Evolutionary conservation across 64 coral and sea anemone species (phyloP).

Genomic region (Montipora cactus): DNA sequence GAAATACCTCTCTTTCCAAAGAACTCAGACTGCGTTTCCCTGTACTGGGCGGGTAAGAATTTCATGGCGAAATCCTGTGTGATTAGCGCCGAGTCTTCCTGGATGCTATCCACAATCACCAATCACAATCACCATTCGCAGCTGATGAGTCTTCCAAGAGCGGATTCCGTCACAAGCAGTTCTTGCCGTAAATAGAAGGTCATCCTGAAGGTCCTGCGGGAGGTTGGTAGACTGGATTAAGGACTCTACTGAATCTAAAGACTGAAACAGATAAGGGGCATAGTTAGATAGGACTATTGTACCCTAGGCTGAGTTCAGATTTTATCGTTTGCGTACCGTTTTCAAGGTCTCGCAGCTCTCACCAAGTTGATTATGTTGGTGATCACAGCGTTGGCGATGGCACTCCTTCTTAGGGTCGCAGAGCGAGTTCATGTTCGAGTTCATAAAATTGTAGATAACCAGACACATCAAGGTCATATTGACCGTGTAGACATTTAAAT

Average conservation of each 20-base stretch:
- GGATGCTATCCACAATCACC: not conserved
- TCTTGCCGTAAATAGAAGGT: constrained; percentile 8
- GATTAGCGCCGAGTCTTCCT: not conserved
- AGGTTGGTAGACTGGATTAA: constrained; percentile 23
- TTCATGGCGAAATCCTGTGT: constrained; percentile 53
- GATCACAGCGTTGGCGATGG: constrained; percentile 9
- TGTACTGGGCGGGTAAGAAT: constrained; percentile 3
- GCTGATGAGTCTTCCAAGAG: constrained; percentile 49
- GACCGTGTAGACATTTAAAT: too few relatives aligned
- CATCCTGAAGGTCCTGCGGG: constrained; percentile 18
- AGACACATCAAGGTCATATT: too few relatives aligned
- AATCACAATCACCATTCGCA: too few relatives aligned
- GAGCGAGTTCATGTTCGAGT: not conserved
- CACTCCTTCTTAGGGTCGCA: constrained; percentile 36
- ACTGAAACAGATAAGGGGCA: not conserved
- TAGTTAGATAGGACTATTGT: not conserved
- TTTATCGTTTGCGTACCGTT: not conserved
- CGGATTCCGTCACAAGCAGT: constrained; percentile 35
- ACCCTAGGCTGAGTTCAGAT: too few relatives aligned
- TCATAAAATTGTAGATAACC: too few relatives aligned
- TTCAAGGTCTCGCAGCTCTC: constrained; percentile 24
- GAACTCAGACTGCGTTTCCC: constrained; percentile 46
- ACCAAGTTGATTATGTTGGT: constrained; percentile 8
- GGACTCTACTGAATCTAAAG: constrained; percentile 17
- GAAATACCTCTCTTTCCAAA: constrained; percentile 52